Evolutionary conservation across 2,113 vertebrate species (phyloP).

Genomic region (cattle (Bos taurus)): DNA sequence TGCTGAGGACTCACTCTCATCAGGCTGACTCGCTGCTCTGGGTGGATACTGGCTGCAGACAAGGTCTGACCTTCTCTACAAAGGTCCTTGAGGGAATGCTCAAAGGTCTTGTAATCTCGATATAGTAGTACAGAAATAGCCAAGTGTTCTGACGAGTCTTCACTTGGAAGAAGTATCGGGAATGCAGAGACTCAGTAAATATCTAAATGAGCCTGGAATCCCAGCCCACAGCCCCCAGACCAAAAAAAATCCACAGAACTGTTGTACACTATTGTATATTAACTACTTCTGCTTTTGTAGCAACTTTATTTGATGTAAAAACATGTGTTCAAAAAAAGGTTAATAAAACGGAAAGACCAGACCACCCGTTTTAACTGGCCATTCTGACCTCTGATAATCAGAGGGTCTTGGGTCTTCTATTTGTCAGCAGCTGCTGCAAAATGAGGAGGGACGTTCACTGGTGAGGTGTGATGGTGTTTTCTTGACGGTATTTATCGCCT

Average conservation of each 20-base stretch:
- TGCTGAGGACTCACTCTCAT: background rate
- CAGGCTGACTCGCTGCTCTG: background rate
- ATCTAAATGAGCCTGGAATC: slow-evolving; percentile 43
- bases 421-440: background rate
- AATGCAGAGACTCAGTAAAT: slow-evolving; percentile 30
- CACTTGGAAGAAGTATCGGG: background rate
- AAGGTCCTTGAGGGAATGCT: slow-evolving; percentile 30
- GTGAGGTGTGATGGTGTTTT: background rate
- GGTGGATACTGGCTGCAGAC: background rate
- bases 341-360: slow-evolving; percentile 64
- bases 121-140: slow-evolving; percentile 51
- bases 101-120: background rate
- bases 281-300: slow-evolving; percentile 30
- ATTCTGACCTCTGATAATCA: background rate
- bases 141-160: background rate
- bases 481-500: background rate
- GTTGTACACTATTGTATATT: slow-evolving; percentile 47
- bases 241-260: slow-evolving; percentile 44
- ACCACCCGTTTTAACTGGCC: background rate
- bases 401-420: background rate
- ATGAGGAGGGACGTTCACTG: background rate
- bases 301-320: slow-evolving; percentile 69
- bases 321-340: slow-evolving; percentile 36
- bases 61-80: background rate
- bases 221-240: background rate